phyloP scores from a whole-genome alignment of 2,888 invertebrate genomes.

The Eupithecia subumbrata region DNA sequence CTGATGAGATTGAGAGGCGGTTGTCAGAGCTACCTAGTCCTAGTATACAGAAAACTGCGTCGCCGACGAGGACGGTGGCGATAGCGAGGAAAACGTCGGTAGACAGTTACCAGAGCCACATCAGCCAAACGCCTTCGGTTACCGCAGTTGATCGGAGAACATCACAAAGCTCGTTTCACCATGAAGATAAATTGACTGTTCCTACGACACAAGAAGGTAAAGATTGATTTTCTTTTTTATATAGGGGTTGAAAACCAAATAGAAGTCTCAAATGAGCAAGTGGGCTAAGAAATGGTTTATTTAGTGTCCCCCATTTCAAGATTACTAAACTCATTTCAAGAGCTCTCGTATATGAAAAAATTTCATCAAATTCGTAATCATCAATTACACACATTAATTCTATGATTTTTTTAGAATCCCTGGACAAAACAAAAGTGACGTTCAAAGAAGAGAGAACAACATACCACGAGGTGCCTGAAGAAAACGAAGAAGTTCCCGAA shows the following conservation, averaged over 20 bases:
- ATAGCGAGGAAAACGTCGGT: conserved; percentile 75
- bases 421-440: conserved; percentile 75
- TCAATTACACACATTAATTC: neutral
- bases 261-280: neutral
- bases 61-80: conserved; percentile 71
- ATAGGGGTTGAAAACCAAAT: neutral
- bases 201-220: conserved; percentile 76
- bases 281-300: neutral
- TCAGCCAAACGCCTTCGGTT: conserved; percentile 75
- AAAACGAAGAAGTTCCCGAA: conserved; percentile 61
- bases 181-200: conserved; percentile 82
- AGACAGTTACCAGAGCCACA: conserved; percentile 78
- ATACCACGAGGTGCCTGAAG: conserved; percentile 77
- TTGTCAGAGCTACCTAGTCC: conserved; percentile 63
- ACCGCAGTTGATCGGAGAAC: conserved; percentile 70
- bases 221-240: conserved; percentile 8
- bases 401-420: conserved; percentile 57
- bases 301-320: neutral
- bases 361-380: neutral
- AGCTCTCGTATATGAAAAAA: neutral
- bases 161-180: conserved; percentile 80
- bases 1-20: conserved; percentile 72
- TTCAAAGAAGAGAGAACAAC: conserved; percentile 75
- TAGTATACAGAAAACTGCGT: conserved; percentile 70
- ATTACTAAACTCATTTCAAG: neutral